Evolutionary conservation across 2,888 invertebrate species (phyloP).

Genomic region (Leptinotarsa rubiginosa): DNA sequence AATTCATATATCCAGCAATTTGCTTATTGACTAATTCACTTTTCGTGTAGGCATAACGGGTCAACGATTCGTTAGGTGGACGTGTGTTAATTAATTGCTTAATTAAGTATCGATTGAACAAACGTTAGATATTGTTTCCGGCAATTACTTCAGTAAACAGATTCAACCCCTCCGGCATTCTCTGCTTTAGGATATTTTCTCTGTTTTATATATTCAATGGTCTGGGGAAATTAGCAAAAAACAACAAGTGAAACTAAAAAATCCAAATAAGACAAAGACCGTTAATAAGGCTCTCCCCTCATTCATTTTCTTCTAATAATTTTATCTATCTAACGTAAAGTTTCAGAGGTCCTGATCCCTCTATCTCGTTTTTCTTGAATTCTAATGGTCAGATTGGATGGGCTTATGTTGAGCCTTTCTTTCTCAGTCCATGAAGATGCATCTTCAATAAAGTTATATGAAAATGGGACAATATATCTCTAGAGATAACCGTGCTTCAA

Average conservation of each 20-base stretch:
- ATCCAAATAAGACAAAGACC: too few species aligned
- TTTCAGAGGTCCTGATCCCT: too few species aligned
- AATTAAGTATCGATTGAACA: conserved; percentile 62
- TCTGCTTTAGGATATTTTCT: conserved; percentile 18
- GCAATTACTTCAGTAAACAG: conserved; percentile 63
- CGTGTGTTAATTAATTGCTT: conserved; percentile 59
- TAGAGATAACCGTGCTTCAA: too few species aligned
- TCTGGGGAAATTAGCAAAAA: neutral
- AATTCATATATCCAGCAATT: neutral
- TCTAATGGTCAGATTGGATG: too few species aligned
- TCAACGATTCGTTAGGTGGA: conserved; percentile 52
- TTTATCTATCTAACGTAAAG: too few species aligned
- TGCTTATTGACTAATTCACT: conserved; percentile 24
- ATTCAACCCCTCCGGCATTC: conserved; percentile 51
- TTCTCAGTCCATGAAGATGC: too few species aligned
- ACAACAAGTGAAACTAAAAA: neutral
- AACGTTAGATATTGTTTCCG: conserved; percentile 62
- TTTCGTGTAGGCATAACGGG: conserved; percentile 36
- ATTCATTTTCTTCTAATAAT: too few species aligned
- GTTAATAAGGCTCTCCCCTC: too few species aligned
- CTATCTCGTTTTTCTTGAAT: too few species aligned
- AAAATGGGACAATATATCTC: too few species aligned
- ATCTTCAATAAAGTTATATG: too few species aligned
- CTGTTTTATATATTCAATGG: neutral
- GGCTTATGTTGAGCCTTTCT: too few species aligned